These are phyloP conservation scores for Dermatophagoides farinae DNA, from an alignment of 1,140 invertebrate genomes.

Conservation along the genomic window DNA sequence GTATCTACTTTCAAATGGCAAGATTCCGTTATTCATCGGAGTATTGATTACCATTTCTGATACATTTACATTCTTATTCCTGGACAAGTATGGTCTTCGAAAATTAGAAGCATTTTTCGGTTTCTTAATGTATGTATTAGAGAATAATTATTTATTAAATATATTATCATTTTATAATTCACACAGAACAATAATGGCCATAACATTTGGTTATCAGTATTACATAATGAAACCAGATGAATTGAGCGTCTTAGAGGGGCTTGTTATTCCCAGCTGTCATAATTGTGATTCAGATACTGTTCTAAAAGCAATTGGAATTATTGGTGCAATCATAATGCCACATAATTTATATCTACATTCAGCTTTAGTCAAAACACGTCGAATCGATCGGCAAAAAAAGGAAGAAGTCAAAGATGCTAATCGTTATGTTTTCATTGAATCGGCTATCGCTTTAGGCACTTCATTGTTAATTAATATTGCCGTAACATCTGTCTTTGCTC, in stretches of 20 bases:
- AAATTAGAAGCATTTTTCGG: constrained; percentile 74
- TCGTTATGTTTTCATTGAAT: constrained; percentile 71
- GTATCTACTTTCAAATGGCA: constrained; percentile 51
- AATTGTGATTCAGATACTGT: constrained; percentile 45
- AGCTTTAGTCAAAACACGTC: constrained; percentile 68
- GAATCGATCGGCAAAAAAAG: constrained; percentile 50
- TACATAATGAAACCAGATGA: constrained; percentile 50
- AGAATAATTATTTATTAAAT: neutral
- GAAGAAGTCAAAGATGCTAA: constrained; percentile 59
- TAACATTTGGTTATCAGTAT: constrained; percentile 81
- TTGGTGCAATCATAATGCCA: constrained; percentile 88
- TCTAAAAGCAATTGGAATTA: constrained; percentile 61
- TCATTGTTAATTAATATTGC: constrained; percentile 80
- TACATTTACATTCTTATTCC: constrained; percentile 72
- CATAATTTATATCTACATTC: constrained; percentile 88
- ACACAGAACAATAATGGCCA: constrained; percentile 44
- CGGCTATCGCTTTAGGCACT: constrained; percentile 51
- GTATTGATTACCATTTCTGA: constrained; percentile 70
- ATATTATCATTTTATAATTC: neutral
- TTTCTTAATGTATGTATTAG: constrained; percentile 39
- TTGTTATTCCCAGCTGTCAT: constrained; percentile 58
- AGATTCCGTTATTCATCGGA: constrained; percentile 62
- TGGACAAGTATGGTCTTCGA: constrained; percentile 74
- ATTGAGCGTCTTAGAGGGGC: constrained; percentile 46
- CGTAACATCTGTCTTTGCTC: constrained; percentile 67